These are phyloP conservation scores for Ammodytes dubius DNA, from an alignment of 2,113 vertebrate species.

Conservation along the genomic window DNA sequence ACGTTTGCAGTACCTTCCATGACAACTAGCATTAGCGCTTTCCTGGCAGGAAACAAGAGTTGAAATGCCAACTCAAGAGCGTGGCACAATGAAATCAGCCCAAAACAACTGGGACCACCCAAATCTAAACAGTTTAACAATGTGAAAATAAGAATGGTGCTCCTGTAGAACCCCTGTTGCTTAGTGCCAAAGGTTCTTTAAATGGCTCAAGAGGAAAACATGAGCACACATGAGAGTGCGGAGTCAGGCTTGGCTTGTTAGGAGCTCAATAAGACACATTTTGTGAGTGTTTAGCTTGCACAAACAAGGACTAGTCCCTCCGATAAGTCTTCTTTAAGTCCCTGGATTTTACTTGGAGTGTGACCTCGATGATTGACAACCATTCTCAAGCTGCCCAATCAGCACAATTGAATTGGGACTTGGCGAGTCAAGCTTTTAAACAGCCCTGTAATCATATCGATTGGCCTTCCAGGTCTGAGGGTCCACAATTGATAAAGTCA, in stretches of 20 bases:
- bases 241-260: conserved; percentile 2
- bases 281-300: conserved; percentile 46
- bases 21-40: conserved; percentile 60
- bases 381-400: conserved; percentile 47
- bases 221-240: neutral
- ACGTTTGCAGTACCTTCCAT: conserved; percentile 51
- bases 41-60: conserved; percentile 57
- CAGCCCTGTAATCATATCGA: conserved; percentile 68
- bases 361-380: conserved; percentile 46
- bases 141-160: conserved; percentile 27
- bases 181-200: conserved; percentile 27
- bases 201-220: conserved; percentile 43
- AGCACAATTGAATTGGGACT: conserved; percentile 59
- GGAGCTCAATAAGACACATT: conserved; percentile 25
- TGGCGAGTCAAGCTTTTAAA: conserved; percentile 61
- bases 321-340: conserved; percentile 40
- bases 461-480: conserved; percentile 37
- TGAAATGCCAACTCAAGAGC: conserved; percentile 53
- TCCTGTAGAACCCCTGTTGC: neutral
- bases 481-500: conserved; percentile 66
- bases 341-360: neutral
- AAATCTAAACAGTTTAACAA: conserved; percentile 35
- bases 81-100: conserved; percentile 53
- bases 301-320: conserved; percentile 31
- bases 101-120: conserved; percentile 38